Conservation (phyloP, 2,888 invertebrate species). For the Neocrepidodera transversa region DNA sequence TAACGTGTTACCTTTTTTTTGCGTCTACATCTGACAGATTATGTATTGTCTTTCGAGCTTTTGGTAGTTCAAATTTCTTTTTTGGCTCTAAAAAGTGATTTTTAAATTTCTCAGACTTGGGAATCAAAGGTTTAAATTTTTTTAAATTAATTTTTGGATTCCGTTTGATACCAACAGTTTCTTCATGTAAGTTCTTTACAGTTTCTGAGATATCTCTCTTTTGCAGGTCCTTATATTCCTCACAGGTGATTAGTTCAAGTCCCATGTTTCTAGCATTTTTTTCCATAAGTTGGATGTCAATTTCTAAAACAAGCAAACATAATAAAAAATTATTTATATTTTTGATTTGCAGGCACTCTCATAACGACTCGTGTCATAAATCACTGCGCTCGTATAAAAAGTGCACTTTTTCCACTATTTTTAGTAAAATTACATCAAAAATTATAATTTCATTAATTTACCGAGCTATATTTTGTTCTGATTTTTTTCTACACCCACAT, state of each 20-base stretch:
- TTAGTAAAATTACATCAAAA: no score
- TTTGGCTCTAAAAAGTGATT: background rate
- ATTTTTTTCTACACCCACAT: no score
- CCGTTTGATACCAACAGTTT: background rate
- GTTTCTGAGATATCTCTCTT: conserved; percentile 5
- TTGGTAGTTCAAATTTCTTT: conserved; percentile 1
- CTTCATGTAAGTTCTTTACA: background rate
- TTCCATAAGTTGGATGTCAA: conserved; percentile 14
- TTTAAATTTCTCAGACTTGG: background rate
- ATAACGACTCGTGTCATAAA: no score
- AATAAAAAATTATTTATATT: no score
- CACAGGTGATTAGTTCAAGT: conserved; percentile 8
- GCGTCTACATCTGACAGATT: background rate
- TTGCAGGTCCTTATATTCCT: background rate
- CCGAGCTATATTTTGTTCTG: no score
- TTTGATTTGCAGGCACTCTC: no score
- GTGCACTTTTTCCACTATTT: no score
- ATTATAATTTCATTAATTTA: no score
- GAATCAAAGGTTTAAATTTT: background rate
- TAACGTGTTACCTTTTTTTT: conserved; percentile 2
- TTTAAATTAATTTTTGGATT: conserved; percentile 2
- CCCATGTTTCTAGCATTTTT: conserved; percentile 35
- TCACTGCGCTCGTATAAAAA: no score
- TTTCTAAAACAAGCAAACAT: background rate
- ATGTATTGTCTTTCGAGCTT: background rate